Evolutionary conservation across 2,797 vertebrate species (phyloP), one percentile per base, ranked within the genome.

Genomic region (Sebastes matsubarae): DNA sequence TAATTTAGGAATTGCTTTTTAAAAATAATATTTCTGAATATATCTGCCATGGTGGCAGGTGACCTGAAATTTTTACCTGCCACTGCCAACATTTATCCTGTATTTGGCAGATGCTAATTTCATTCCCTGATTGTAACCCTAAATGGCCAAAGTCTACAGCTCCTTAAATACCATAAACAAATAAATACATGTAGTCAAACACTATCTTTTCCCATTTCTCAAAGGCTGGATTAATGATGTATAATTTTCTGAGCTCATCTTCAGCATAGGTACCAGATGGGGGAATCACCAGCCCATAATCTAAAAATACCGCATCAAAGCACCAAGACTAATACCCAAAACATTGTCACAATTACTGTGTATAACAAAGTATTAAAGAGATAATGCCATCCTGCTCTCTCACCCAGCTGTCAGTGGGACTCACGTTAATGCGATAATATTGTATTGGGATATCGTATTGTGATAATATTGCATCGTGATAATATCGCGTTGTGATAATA

Each of bases 331-430:
- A 5, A 42, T 6, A 30, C 18, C 25, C 2, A 7, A 8, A 52
- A 20, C 2, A 34, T 0, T 8, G 16, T 2, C 22, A 2, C 12
- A 13, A 11, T 20, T 4, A 36, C 8, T 9, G 6, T 16, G 2
- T 9, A 29, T 25, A 64, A 59, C 13, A 2, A 30, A 29, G 34
- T 42, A 65, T 42, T 22, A 38, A 59, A 3, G 24, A 68, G 20
- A 29, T 22, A 22, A 20, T 1, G 55, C 25, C 5, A 7, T 14
- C 20, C 38, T 59, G 11, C 10, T 69, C 2, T 32, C 34, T 55
- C 13, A 13, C 32, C 58, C 2, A 32, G 60, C 34, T 25, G 66
- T 9, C 36, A 32, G 64, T 18, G 13, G 38, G 38, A 42, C 13
- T 42, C 38, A 42, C 13, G 38, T 42, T 42, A 42, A 42, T 16